These are phyloP conservation scores for Diadema setosum DNA, from an alignment of 35 echinoderm and acorn worm species.

Conservation along the genomic window DNA sequence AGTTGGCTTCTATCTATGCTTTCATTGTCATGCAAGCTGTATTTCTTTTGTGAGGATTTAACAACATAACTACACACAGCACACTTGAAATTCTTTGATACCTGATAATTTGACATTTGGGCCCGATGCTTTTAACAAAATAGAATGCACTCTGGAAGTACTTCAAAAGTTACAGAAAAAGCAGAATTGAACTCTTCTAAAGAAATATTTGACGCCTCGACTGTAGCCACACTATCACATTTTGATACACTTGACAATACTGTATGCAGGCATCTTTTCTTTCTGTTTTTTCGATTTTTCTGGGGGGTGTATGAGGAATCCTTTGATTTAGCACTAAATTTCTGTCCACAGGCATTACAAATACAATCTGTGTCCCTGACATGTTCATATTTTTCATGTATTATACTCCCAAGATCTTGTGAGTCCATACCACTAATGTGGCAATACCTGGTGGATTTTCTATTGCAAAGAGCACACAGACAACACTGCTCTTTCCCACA, in stretches of 20 bases:
- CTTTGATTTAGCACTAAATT: neutral
- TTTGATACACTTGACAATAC: neutral
- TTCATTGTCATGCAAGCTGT: neutral
- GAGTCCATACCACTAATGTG: neutral
- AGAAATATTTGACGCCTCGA: neutral
- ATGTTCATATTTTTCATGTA: neutral
- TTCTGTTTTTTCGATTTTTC: neutral
- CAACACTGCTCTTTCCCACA: neutral
- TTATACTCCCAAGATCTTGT: neutral
- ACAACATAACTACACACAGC: conserved; percentile 12
- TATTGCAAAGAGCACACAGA: neutral
- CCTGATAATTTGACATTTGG: conserved; percentile 9
- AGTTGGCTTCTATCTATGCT: conserved; percentile 1
- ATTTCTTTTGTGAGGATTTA: conserved; percentile 17
- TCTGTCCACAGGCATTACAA: conserved; percentile 10
- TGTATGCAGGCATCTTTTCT: neutral
- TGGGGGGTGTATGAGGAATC: neutral
- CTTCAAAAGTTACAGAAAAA: neutral
- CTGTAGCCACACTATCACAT: neutral
- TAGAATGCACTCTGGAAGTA: neutral
- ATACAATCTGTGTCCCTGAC: neutral
- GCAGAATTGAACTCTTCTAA: neutral
- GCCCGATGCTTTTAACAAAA: conserved; percentile 11
- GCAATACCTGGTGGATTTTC: neutral
- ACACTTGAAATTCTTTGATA: neutral